Evolutionary conservation across 2,113 vertebrate genomes (phyloP).

Genomic region (Colinus virginianus): DNA sequence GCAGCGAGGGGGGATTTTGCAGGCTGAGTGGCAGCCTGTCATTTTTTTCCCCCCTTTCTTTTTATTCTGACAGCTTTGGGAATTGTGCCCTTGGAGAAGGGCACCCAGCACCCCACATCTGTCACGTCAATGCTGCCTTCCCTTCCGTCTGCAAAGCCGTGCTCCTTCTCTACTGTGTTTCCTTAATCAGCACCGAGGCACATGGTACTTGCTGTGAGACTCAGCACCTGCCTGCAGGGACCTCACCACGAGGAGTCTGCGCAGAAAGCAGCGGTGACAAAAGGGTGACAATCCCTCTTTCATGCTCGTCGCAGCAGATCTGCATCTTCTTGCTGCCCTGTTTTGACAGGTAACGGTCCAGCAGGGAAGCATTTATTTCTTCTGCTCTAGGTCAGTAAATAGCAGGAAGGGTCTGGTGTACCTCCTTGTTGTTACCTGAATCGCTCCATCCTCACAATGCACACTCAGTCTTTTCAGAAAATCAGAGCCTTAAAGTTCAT

Average conservation of each 20-base stretch:
- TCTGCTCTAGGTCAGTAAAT: conserved; percentile 7
- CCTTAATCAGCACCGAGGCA: neutral
- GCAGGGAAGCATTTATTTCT: neutral
- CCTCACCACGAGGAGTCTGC: neutral
- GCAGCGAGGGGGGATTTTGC: conserved; percentile 37
- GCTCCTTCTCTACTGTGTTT: conserved; percentile 35
- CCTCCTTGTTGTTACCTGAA: conserved; percentile 49
- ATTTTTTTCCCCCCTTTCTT: neutral
- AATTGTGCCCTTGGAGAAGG: conserved; percentile 58
- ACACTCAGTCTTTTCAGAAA: conserved; percentile 55
- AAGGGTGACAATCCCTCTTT: neutral
- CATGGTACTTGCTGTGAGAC: neutral
- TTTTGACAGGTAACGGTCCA: conserved; percentile 9
- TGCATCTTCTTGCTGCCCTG: neutral
- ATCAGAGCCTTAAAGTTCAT: conserved; percentile 73
- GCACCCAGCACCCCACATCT: conserved; percentile 55
- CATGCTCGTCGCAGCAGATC: neutral
- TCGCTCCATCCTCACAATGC: conserved; percentile 33
- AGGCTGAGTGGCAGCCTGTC: conserved; percentile 53
- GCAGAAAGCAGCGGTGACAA: neutral
- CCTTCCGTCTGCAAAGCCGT: neutral
- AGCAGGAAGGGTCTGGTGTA: neutral
- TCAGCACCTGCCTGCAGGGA: neutral
- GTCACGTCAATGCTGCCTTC: conserved; percentile 29
- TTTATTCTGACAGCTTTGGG: conserved; percentile 49